phyloP scores from a whole-genome alignment of 2,113 vertebrate species.

The Amphiprion ocellaris region DNA sequence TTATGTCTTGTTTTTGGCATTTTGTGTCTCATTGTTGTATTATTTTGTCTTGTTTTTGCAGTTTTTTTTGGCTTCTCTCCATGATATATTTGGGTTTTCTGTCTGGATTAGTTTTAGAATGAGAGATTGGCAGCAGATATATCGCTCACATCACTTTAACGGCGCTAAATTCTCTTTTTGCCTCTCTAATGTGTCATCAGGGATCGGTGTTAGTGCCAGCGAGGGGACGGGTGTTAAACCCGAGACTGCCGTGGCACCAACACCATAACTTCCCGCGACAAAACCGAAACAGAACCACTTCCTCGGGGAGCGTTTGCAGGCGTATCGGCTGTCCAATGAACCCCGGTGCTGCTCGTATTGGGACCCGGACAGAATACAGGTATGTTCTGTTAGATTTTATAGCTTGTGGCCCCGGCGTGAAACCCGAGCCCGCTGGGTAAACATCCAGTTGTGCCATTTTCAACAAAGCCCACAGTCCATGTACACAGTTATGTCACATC shows the following conservation, averaged over 20 bases:
- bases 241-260: slow-evolving; percentile 46
- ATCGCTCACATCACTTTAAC: slow-evolving; percentile 28
- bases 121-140: slow-evolving; percentile 23
- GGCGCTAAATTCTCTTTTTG: slow-evolving; percentile 25
- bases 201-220: slow-evolving; percentile 25
- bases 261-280: slow-evolving; percentile 78
- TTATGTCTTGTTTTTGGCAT: too few species aligned
- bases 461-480: slow-evolving; percentile 88
- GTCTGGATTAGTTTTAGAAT: background rate
- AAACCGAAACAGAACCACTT: slow-evolving; percentile 73
- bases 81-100: background rate
- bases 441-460: slow-evolving; percentile 86
- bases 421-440: slow-evolving; percentile 84
- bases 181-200: slow-evolving; percentile 28
- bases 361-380: slow-evolving; percentile 82
- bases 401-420: slow-evolving; percentile 84
- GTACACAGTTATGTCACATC: slow-evolving; percentile 91
- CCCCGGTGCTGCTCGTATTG: slow-evolving; percentile 67
- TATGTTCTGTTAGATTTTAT: slow-evolving; percentile 88
- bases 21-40: too few species aligned
- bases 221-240: slow-evolving; percentile 44
- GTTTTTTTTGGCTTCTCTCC: too few species aligned
- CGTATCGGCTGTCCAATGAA: slow-evolving; percentile 85
- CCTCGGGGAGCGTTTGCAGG: slow-evolving; percentile 81
- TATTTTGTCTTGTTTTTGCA: too few species aligned